Evolutionary conservation across 2,888 invertebrate species (phyloP), one percentile per base, ranked within the genome.

Genomic region (Digitonthophagus gazella): DNA sequence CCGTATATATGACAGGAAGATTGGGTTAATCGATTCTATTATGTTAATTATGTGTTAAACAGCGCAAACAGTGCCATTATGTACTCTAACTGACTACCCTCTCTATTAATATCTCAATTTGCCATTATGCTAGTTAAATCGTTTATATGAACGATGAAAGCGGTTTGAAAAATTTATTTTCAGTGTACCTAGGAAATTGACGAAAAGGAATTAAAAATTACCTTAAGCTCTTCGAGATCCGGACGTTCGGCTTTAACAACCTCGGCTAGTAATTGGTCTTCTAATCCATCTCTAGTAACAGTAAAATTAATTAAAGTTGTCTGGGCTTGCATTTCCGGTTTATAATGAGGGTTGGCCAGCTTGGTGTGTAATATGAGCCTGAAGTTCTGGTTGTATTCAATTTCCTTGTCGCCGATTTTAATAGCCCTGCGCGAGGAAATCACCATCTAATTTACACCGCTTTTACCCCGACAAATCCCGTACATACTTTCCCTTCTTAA

Each of bases 311-410:
- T 97, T 70, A 98, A 85, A 1, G 97, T 97, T 0, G 96, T 95
- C 85, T 98, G 97, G 11, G 98, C 98, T 84, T 98, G 97, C 94
- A 98, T 95, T 86, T 98, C 98, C 0, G 98, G 98, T 80, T 97
- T 96, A 82, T 97, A 98, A 85, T 97, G 97, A 8, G 97, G 98
- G 85, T 97, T 98, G 0, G 97, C 97, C 75, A 98, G 83, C 84
- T 98, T 98, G 0, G 97, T 97, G 77, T 98, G 97, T 16, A 98
- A 84, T 74, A 97, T 92, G 2, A 98, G 85, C 57, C 93, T 89
- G 80, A 98, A 98, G 68, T 86, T 87, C 2, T 91, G 85, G 84
- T 96, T 94, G 80, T 96, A 97, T 81, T 97, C 97, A 8, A 98
- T 91, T 85, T 98, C 97, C 82, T 97, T 97, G 83, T 97, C 97